These are phyloP conservation scores for Pithys albifrons DNA, from an alignment of 2,113 vertebrate species.

Conservation along the genomic window DNA sequence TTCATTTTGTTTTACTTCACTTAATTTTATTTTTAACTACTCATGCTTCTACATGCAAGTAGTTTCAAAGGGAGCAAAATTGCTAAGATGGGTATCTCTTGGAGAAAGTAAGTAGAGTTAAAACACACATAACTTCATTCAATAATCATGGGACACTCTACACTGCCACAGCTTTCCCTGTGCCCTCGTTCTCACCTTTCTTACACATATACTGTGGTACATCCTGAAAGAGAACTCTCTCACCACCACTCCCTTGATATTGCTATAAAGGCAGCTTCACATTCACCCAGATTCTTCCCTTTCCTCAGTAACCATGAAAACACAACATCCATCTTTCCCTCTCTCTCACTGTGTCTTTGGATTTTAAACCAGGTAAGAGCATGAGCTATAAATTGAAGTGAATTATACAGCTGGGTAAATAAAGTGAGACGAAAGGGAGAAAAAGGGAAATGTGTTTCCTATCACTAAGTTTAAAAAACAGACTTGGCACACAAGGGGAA, in stretches of 20 bases:
- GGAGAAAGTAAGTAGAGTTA: constrained; percentile 20
- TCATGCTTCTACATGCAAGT: not conserved
- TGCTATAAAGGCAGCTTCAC: constrained; percentile 30
- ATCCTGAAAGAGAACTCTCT: constrained; percentile 45
- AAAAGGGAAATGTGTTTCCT: constrained; percentile 75
- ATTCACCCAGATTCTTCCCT: constrained; percentile 66
- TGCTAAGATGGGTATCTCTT: not conserved
- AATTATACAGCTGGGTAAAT: constrained; percentile 78
- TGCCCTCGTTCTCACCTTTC: constrained; percentile 37
- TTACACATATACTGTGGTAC: constrained; percentile 2
- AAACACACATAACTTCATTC: not conserved
- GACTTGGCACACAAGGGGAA: constrained; percentile 60
- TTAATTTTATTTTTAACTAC: not conserved
- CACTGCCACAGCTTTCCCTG: not conserved
- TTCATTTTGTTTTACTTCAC: not conserved
- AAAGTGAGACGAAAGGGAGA: constrained; percentile 23
- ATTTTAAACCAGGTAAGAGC: constrained; percentile 69
- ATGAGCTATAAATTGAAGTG: constrained; percentile 74
- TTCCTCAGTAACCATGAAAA: constrained; percentile 63
- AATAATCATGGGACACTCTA: not conserved
- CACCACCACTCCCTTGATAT: constrained; percentile 52
- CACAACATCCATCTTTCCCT: constrained; percentile 63
- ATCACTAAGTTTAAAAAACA: constrained; percentile 74
- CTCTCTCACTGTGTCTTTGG: constrained; percentile 64
- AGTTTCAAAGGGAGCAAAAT: not conserved